phyloP scores from a whole-genome alignment of 2,888 invertebrate species.

The Cataglyphis livida region DNA sequence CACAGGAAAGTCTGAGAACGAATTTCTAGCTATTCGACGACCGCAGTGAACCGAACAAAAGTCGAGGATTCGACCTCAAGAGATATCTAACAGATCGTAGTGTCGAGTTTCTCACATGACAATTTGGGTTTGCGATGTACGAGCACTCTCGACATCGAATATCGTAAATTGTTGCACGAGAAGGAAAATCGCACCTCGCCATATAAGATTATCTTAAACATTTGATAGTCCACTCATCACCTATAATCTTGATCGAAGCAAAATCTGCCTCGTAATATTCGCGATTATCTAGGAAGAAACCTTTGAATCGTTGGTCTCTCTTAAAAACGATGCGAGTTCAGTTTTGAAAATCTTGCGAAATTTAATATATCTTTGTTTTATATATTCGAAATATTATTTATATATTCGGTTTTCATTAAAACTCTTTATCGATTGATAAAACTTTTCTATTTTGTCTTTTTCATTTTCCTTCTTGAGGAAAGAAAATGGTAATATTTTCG shows the following conservation, averaged over 20 bases:
- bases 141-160: constrained; percentile 14
- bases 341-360: background rate
- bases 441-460: background rate
- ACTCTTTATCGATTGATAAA: background rate
- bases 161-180: constrained; percentile 7
- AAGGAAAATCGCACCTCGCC: constrained; percentile 6
- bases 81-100: constrained; percentile 7
- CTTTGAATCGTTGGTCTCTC: background rate
- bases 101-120: constrained; percentile 37
- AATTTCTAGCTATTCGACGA: constrained; percentile 35
- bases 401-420: background rate
- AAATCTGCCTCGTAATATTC: background rate
- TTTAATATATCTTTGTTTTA: background rate
- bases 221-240: constrained; percentile 7
- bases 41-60: constrained; percentile 24
- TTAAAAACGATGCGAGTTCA: background rate
- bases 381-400: background rate
- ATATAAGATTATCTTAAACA: constrained; percentile 22
- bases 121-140: constrained; percentile 30
- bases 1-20: constrained; percentile 40
- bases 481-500: background rate
- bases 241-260: background rate
- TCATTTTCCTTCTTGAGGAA: background rate
- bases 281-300: background rate
- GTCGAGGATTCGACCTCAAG: constrained; percentile 35